Conservation (phyloP, 2,888 invertebrate species). For the Gastracanthus pulcherrimus region DNA sequence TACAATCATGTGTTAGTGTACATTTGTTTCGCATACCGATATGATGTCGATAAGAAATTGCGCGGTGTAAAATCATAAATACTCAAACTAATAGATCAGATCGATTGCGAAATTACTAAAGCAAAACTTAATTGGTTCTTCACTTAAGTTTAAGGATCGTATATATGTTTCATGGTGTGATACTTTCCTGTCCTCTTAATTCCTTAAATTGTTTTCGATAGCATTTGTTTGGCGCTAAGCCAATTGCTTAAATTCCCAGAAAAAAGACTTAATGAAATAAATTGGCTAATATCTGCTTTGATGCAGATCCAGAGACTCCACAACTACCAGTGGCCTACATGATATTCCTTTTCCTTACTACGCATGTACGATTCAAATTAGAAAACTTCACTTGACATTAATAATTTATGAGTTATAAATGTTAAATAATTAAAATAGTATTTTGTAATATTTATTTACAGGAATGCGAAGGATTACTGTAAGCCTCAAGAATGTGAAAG, state of each 20-base stretch:
- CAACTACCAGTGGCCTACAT: not conserved
- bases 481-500: too few relatives aligned
- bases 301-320: not conserved
- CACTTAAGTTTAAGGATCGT: too few relatives aligned
- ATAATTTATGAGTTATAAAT: too few relatives aligned
- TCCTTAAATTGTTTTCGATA: not conserved
- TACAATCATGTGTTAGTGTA: not conserved
- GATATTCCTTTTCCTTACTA: not conserved
- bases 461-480: too few relatives aligned
- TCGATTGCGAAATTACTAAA: too few relatives aligned
- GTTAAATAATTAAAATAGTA: not conserved
- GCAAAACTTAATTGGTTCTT: too few relatives aligned
- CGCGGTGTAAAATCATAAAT: too few relatives aligned
- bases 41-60: not conserved
- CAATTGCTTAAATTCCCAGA: not conserved
- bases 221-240: not conserved
- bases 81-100: too few relatives aligned
- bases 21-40: not conserved
- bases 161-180: not conserved
- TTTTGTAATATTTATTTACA: too few relatives aligned
- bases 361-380: not conserved
- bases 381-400: not conserved
- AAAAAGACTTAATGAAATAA: constrained; percentile 15
- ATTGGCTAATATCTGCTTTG: constrained; percentile 23
- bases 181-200: not conserved